phyloP scores from a whole-genome alignment of 1,140 invertebrate species.

The Drosophila nebulosa region DNA sequence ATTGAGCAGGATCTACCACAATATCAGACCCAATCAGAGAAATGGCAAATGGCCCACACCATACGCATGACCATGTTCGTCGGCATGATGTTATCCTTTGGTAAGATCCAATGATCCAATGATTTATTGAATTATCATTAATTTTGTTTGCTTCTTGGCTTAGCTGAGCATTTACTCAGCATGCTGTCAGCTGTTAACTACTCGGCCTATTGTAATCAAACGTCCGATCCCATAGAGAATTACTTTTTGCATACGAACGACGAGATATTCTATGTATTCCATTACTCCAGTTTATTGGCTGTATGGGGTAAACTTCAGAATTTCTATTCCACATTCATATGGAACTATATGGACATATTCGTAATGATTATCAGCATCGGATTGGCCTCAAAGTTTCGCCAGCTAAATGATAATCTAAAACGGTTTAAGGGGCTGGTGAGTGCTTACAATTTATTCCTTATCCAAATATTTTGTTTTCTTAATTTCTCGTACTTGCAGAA shows the following conservation, averaged over 20 bases:
- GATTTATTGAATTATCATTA: neutral
- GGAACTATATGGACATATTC: slow-evolving; percentile 79
- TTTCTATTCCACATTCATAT: slow-evolving; percentile 68
- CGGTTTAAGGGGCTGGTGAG: slow-evolving; percentile 75
- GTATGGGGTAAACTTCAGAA: slow-evolving; percentile 69
- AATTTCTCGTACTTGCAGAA: slow-evolving; percentile 47
- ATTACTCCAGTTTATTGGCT: slow-evolving; percentile 49
- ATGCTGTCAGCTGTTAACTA: slow-evolving; percentile 65
- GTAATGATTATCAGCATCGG: slow-evolving; percentile 80
- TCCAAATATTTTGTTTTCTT: neutral
- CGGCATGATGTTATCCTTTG: slow-evolving; percentile 68
- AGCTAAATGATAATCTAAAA: slow-evolving; percentile 69
- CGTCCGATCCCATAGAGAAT: slow-evolving; percentile 63
- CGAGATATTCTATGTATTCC: slow-evolving; percentile 59
- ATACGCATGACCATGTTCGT: slow-evolving; percentile 70
- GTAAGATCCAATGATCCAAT: slow-evolving; percentile 21
- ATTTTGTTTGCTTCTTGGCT: neutral
- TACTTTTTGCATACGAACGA: slow-evolving; percentile 65
- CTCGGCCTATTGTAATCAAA: slow-evolving; percentile 54
- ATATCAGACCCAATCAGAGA: slow-evolving; percentile 60
- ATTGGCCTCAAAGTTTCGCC: slow-evolving; percentile 57
- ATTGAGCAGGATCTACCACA: slow-evolving; percentile 64
- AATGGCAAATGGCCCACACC: slow-evolving; percentile 53
- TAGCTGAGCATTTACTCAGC: slow-evolving; percentile 70
- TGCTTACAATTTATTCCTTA: neutral